These are phyloP conservation scores for Portunus trituberculatus DNA, from an alignment of 1,140 invertebrate genomes.

Conservation along the genomic window DNA sequence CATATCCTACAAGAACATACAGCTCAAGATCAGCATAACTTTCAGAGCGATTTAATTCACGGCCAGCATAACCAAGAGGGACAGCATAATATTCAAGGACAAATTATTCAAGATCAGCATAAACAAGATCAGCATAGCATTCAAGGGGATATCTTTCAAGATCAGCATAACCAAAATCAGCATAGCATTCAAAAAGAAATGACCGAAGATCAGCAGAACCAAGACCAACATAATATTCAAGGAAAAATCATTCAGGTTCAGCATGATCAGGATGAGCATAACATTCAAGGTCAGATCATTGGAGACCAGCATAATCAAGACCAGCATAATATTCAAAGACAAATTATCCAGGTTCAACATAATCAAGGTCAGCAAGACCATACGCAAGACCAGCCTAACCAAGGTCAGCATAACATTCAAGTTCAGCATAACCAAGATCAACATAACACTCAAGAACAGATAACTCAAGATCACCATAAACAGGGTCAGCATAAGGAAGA, in stretches of 20 bases:
- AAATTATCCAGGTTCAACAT: no score
- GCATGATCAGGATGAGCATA: neutral
- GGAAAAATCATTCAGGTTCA: neutral
- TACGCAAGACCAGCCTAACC: neutral
- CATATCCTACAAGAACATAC: neutral
- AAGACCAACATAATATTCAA: slow-evolving; percentile 11
- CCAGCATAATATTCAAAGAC: neutral
- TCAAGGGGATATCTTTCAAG: neutral
- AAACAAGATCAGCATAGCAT: neutral
- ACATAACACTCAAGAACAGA: neutral
- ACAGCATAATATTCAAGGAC: neutral
- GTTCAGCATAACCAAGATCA: neutral
- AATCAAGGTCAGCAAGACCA: neutral
- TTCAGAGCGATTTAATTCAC: neutral
- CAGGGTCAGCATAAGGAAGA: neutral
- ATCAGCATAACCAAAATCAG: neutral
- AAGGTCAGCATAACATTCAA: neutral
- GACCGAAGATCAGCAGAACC: no score
- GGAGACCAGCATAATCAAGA: neutral
- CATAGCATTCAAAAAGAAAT: neutral
- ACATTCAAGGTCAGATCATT: neutral
- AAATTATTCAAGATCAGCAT: neutral
- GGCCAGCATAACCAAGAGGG: neutral
- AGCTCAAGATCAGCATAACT: neutral
- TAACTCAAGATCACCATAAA: neutral